Percentiles rank a stretch among this genome's conserved stretches.
phyloP scores from a whole-genome alignment of 2,797 vertebrate genomes.

The Oceanodroma leucorhoa region DNA sequence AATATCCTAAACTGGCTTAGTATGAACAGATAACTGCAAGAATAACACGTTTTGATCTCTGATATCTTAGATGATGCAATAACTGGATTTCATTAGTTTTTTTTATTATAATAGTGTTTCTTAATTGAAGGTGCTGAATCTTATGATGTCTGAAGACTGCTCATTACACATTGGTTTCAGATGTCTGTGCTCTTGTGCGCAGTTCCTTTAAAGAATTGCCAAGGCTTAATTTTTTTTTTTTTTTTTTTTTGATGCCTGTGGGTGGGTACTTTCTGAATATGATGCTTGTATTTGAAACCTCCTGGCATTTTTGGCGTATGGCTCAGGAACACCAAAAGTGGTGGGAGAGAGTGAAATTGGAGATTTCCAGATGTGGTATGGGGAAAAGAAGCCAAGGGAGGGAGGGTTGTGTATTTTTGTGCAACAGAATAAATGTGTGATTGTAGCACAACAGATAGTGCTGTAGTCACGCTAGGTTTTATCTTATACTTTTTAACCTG shows the following conservation, averaged over 20 bases:
- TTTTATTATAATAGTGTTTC: neutral
- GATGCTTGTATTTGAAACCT: slow-evolving; percentile 7
- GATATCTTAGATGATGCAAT: slow-evolving; percentile 47
- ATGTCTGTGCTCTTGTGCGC: neutral
- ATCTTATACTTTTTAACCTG: neutral
- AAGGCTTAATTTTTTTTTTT: neutral
- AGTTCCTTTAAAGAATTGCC: slow-evolving; percentile 15
- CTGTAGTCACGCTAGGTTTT: neutral
- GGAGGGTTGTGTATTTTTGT: neutral
- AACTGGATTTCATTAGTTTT: slow-evolving; percentile 5
- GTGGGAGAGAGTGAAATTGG: neutral
- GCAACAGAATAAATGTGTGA: neutral
- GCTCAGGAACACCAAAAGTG: neutral
- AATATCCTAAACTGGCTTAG: neutral
- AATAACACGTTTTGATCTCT: neutral
- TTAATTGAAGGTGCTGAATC: neutral
- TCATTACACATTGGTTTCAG: neutral
- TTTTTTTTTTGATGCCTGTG: neutral
- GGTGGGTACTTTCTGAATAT: slow-evolving; percentile 16
- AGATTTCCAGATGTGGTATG: neutral
- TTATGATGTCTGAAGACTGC: neutral
- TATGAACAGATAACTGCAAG: neutral
- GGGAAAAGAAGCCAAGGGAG: neutral
- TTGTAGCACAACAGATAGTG: neutral
- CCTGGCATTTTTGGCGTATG: neutral